phyloP scores from a whole-genome alignment of 2,113 vertebrate species.

The Megaceryle maxima region DNA sequence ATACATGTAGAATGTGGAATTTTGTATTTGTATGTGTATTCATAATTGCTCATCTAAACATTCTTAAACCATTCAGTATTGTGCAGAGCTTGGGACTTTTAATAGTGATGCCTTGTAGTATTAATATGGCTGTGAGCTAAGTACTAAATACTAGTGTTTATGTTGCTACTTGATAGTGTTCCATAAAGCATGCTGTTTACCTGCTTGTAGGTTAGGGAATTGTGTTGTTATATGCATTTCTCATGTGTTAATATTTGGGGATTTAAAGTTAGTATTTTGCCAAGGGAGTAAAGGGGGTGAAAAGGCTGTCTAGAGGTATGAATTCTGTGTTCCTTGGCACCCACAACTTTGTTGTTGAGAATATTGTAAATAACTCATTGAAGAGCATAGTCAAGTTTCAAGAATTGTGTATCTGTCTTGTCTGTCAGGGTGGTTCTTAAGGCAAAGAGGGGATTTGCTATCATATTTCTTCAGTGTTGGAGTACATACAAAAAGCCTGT shows the following conservation, averaged over 20 bases:
- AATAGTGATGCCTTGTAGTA: not conserved
- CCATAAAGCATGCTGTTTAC: constrained; percentile 12
- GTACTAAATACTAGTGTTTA: constrained; percentile 25
- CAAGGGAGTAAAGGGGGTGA: not conserved
- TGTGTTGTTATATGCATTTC: not conserved
- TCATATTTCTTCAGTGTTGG: not conserved
- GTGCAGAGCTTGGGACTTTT: constrained; percentile 8
- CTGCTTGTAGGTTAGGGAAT: not conserved
- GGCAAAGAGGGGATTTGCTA: not conserved
- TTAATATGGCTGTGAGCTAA: constrained; percentile 6
- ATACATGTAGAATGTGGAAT: not conserved
- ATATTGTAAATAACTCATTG: not conserved
- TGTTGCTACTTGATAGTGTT: constrained; percentile 25
- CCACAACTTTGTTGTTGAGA: not conserved
- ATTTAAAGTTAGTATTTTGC: not conserved
- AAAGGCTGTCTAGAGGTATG: not conserved
- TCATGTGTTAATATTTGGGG: not conserved
- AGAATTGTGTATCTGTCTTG: not conserved
- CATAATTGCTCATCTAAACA: not conserved
- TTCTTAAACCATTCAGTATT: not conserved
- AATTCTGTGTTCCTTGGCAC: not conserved
- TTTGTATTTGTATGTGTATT: not conserved
- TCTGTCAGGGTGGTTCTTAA: not conserved
- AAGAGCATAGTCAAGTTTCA: not conserved
- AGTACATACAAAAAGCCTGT: not conserved